Conservation (phyloP, 2,888 invertebrate species). For the Pristionchus exspectatus region DNA sequence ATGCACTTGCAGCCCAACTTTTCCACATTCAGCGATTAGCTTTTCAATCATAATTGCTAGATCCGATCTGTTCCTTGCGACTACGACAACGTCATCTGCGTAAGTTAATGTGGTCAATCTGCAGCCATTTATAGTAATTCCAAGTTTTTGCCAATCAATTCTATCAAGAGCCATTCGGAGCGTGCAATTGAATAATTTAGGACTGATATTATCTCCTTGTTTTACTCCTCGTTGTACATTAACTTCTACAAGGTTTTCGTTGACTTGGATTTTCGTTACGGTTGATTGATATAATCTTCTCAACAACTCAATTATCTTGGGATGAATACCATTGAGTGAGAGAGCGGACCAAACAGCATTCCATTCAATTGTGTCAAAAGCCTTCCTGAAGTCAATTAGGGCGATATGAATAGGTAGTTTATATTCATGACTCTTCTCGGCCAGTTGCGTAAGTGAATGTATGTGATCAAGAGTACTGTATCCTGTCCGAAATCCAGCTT, state of each 20-base stretch:
- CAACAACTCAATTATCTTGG: not conserved
- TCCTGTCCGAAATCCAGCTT: slow-evolving; percentile 13
- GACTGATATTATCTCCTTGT: slow-evolving; percentile 11
- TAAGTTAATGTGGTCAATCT: not conserved
- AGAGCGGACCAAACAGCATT: slow-evolving; percentile 24
- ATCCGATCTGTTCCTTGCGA: not conserved
- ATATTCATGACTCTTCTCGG: slow-evolving; percentile 23
- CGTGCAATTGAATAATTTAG: slow-evolving; percentile 7
- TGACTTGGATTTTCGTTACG: not conserved
- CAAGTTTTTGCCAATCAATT: not conserved
- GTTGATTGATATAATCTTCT: slow-evolving; percentile 9
- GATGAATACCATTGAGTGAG: not conserved
- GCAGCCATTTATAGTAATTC: not conserved
- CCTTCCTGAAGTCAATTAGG: slow-evolving; percentile 19
- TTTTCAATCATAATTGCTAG: not conserved
- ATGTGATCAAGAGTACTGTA: slow-evolving; percentile 1
- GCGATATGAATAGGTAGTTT: not conserved
- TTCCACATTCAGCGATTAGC: not conserved
- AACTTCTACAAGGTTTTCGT: too few species aligned
- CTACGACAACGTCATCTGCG: slow-evolving; percentile 1
- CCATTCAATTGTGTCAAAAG: slow-evolving; percentile 41
- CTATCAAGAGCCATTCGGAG: not conserved
- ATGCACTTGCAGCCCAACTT: slow-evolving; percentile 16
- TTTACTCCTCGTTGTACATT: not conserved
- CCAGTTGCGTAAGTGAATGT: not conserved